A percentile compares a stretch with the other conserved stretches of the same genome.
Evolutionary conservation across 2,113 vertebrate species (phyloP).

Genomic region (Apaloderma vittatum): DNA sequence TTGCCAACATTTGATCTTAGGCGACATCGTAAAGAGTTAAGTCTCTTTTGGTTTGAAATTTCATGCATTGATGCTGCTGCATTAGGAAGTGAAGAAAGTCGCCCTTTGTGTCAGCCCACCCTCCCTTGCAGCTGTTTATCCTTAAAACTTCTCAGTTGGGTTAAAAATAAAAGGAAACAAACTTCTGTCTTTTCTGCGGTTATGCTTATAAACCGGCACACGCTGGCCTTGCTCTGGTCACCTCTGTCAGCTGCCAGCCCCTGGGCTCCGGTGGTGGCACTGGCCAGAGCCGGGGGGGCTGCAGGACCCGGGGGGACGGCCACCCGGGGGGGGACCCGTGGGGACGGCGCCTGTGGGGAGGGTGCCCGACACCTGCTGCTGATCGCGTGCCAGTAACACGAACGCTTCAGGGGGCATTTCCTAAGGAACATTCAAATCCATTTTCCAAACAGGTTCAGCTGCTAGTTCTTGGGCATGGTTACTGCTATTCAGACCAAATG

Average conservation of each 20-base stretch:
- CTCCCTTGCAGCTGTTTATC: conserved; percentile 7
- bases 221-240: neutral
- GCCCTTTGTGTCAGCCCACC: conserved; percentile 11
- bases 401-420: neutral
- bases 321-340: too few species aligned
- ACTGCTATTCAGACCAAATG: neutral
- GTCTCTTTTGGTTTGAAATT: neutral
- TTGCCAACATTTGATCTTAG: rapidly evolving
- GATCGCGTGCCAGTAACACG: neutral
- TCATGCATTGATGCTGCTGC: neutral
- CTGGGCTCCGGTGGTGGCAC: neutral
- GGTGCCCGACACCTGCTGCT: conserved; percentile 58
- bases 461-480: neutral
- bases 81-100: conserved; percentile 59
- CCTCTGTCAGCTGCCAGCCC: neutral
- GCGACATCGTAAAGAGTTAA: neutral
- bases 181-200: conserved; percentile 45
- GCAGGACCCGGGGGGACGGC: neutral
- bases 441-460: conserved; percentile 38
- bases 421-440: neutral
- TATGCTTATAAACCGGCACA: neutral
- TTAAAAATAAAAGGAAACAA: conserved; percentile 54
- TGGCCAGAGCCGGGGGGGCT: neutral
- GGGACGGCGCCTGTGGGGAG: neutral
- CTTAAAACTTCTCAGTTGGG: conserved; percentile 37